Conservation (phyloP, 2,797 vertebrate species). For the Sparidentex hasta region DNA sequence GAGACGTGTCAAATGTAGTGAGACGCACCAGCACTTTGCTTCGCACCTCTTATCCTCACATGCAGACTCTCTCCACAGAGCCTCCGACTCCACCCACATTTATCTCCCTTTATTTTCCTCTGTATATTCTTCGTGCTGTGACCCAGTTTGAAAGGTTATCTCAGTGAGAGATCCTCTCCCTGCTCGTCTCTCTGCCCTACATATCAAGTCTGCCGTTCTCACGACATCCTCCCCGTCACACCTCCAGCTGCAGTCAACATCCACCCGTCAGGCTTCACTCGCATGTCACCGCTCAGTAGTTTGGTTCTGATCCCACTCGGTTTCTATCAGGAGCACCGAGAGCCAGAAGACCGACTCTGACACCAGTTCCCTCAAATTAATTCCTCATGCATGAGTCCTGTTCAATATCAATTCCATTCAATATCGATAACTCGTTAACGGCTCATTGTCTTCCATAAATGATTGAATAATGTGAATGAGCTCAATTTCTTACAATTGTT, state of each 20-base stretch:
- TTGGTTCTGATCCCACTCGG: constrained; percentile 30
- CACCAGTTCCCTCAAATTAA: constrained; percentile 29
- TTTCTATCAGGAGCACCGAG: constrained; percentile 20
- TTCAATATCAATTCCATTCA: constrained; percentile 57
- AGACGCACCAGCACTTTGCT: constrained; percentile 56
- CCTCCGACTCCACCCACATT: constrained; percentile 54
- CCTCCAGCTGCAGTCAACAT: constrained; percentile 11
- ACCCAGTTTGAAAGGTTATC: constrained; percentile 64
- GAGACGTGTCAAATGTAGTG: constrained; percentile 75
- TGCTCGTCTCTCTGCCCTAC: constrained; percentile 29
- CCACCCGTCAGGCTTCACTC: constrained; percentile 5
- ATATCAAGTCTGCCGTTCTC: constrained; percentile 34
- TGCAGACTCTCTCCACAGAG: constrained; percentile 54
- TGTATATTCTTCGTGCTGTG: constrained; percentile 32
- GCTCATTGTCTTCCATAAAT: constrained; percentile 43
- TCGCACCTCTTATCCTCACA: constrained; percentile 73
- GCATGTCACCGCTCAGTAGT: constrained; percentile 8
- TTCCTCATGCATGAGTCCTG: constrained; percentile 55
- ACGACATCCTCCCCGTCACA: constrained; percentile 27
- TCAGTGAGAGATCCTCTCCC: constrained; percentile 28
- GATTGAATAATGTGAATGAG: constrained; percentile 55
- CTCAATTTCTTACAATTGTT: constrained; percentile 51
- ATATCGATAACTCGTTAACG: constrained; percentile 67
- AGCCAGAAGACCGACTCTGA: constrained; percentile 4
- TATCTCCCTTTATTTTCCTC: constrained; percentile 51